These are phyloP conservation scores for Aspiorhynchus laticeps DNA, from an alignment of 2,113 vertebrate species.

Conservation along the genomic window DNA sequence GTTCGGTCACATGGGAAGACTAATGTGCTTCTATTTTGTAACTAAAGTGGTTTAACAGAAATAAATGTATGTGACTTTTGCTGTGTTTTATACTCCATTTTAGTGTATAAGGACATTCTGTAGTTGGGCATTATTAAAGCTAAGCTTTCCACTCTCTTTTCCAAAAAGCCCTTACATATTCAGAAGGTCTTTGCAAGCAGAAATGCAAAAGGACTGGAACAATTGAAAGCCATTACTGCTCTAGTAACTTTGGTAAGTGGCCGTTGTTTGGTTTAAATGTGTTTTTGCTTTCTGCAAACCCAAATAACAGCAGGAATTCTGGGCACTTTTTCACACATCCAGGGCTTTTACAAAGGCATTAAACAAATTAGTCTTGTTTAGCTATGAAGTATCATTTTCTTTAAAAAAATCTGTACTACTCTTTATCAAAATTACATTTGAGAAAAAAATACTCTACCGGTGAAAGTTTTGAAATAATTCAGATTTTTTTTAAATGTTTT, in stretches of 20 bases:
- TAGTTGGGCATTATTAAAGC: background rate
- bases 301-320: background rate
- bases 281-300: conserved; percentile 5
- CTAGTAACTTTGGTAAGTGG: conserved; percentile 85
- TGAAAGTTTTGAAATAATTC: background rate
- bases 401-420: background rate
- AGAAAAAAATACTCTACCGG: background rate
- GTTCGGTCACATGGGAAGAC: conserved; percentile 12
- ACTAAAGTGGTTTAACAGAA: conserved; percentile 33
- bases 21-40: conserved; percentile 8
- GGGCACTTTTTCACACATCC: background rate
- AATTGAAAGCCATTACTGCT: conserved; percentile 84
- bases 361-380: conserved; percentile 8
- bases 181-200: conserved; percentile 80
- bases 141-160: conserved; percentile 33
- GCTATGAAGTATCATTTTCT: background rate
- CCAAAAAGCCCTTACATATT: conserved; percentile 77
- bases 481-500: too few relatives aligned
- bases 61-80: conserved; percentile 21
- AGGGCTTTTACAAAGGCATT: background rate
- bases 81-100: background rate
- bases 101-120: background rate
- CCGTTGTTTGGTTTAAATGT: conserved; percentile 41
- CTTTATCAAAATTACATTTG: background rate
- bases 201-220: conserved; percentile 82